Conservation (phyloP, 2,888 invertebrate species). For the Oligia latruncula region DNA sequence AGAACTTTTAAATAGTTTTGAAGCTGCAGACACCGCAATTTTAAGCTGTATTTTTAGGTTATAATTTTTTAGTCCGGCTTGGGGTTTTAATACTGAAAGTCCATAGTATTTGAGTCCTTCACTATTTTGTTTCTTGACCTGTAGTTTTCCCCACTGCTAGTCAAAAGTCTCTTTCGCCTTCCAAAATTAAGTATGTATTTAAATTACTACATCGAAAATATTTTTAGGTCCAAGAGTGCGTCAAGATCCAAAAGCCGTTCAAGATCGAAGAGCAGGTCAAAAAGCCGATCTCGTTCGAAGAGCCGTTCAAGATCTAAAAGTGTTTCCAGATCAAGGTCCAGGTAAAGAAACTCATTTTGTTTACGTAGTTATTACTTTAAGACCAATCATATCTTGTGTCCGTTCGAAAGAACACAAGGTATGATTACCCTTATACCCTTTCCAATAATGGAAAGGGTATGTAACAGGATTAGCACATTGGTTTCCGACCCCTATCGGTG, state of each 20-base stretch:
- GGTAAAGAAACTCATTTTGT: slow-evolving; percentile 64
- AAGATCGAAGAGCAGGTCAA: slow-evolving; percentile 71
- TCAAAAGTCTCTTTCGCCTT: background rate
- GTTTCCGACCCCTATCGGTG: background rate
- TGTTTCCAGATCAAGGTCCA: slow-evolving; percentile 77
- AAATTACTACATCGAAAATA: slow-evolving; percentile 3
- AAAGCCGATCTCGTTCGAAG: slow-evolving; percentile 70
- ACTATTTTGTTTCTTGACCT: background rate
- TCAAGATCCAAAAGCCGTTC: slow-evolving; percentile 76
- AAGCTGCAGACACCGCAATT: background rate
- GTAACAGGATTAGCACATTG: background rate
- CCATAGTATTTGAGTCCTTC: background rate
- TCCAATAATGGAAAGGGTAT: background rate
- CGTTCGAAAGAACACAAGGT: too few species aligned
- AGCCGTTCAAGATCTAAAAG: slow-evolving; percentile 66
- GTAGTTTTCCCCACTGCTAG: too few species aligned
- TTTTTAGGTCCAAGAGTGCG: slow-evolving; percentile 63
- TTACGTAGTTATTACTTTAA: background rate
- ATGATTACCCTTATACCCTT: too few species aligned
- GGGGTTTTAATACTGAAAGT: background rate
- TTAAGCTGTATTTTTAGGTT: background rate
- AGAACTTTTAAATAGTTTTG: background rate
- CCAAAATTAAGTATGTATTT: background rate
- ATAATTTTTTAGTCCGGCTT: background rate
- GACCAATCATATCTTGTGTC: background rate